Evolutionary conservation across 2,888 invertebrate genomes (phyloP).

Genomic region (Oasisia sp.): DNA sequence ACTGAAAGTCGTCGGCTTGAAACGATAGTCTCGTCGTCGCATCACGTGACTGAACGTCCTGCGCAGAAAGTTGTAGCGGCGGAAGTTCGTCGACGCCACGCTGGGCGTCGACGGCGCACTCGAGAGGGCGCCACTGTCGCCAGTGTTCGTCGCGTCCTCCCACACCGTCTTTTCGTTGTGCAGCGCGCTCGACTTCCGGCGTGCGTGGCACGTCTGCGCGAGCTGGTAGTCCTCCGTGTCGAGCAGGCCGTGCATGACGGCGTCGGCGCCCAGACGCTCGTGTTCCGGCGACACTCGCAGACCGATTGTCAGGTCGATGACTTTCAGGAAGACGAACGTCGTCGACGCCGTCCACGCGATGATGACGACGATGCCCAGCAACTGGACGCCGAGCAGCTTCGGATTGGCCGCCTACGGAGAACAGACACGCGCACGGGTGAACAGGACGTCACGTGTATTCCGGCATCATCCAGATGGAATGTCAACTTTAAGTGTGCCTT

Average conservation of each 20-base stretch:
- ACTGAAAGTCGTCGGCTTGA: neutral
- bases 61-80: neutral
- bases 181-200: neutral
- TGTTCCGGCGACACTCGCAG: conserved; percentile 35
- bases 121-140: neutral
- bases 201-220: neutral
- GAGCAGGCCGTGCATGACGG: conserved; percentile 38
- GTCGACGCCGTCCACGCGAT: conserved; percentile 79
- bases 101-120: neutral
- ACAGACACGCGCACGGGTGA: neutral
- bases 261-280: conserved; percentile 40
- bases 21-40: neutral
- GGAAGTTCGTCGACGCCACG: neutral
- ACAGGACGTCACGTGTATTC: neutral
- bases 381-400: conserved; percentile 86
- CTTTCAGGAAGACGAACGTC: conserved; percentile 79
- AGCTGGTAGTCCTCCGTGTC: neutral
- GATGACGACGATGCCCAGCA: conserved; percentile 78
- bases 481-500: too few species aligned
- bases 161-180: neutral
- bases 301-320: conserved; percentile 34
- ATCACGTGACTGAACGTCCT: neutral
- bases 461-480: too few species aligned
- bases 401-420: conserved; percentile 65
- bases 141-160: neutral